These are phyloP conservation scores for Ceratothoa steindachneri DNA, from an alignment of 2,888 invertebrate genomes.

Conservation along the genomic window DNA sequence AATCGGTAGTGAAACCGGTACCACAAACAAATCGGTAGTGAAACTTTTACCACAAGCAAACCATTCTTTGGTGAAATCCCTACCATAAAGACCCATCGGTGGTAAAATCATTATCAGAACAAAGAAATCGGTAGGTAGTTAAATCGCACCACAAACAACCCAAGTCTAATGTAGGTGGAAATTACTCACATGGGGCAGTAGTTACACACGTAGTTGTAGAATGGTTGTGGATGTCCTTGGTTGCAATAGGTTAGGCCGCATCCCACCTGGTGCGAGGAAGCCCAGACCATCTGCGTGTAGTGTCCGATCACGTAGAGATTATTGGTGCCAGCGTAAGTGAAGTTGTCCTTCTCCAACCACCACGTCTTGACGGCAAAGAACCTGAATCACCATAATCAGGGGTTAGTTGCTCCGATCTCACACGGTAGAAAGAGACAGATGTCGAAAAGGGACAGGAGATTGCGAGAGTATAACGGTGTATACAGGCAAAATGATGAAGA, in stretches of 20 bases:
- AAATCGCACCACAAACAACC: too few species aligned
- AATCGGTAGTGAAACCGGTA: too few species aligned
- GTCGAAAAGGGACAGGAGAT: background rate
- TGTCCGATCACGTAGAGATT: constrained; percentile 66
- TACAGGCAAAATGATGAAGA: background rate
- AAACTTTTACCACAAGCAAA: too few species aligned
- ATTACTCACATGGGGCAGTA: constrained; percentile 77
- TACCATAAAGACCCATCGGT: too few species aligned
- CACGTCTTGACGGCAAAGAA: constrained; percentile 73
- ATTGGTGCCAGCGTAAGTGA: constrained; percentile 65
- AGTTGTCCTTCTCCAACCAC: constrained; percentile 70
- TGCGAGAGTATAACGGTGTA: too few species aligned
- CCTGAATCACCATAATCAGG: too few species aligned
- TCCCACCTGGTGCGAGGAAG: constrained; percentile 69
- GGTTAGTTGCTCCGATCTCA: too few species aligned
- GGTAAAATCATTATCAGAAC: too few species aligned
- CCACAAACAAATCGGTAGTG: too few species aligned
- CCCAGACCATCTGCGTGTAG: constrained; percentile 81
- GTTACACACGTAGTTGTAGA: constrained; percentile 77
- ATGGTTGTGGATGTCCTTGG: constrained; percentile 54
- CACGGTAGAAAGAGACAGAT: background rate
- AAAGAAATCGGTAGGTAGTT: too few species aligned
- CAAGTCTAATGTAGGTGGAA: too few species aligned
- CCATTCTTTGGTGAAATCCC: too few species aligned
- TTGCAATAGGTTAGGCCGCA: constrained; percentile 69